Evolutionary conservation across 2,797 vertebrate species (phyloP).

Genomic region (Neosilurus mollespiculum): DNA sequence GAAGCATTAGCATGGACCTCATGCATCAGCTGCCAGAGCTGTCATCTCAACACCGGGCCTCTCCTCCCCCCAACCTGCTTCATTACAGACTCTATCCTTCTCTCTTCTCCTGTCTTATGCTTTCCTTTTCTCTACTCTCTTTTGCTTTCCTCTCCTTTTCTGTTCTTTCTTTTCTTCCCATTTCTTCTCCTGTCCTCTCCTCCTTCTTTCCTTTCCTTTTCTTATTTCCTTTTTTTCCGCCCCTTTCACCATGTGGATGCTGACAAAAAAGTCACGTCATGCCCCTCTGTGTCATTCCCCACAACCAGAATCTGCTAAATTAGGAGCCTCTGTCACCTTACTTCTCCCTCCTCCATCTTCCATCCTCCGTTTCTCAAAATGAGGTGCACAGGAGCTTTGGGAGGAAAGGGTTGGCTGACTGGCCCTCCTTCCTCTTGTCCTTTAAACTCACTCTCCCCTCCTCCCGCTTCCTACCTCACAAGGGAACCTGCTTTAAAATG

Average conservation of each 20-base stretch:
- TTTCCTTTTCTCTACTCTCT: slow-evolving; percentile 16
- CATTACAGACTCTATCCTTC: slow-evolving; percentile 77
- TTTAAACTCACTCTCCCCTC: slow-evolving; percentile 41
- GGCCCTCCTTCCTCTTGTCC: slow-evolving; percentile 47
- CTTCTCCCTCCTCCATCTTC: slow-evolving; percentile 55
- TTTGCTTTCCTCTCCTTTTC: slow-evolving; percentile 22
- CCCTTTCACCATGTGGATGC: slow-evolving; percentile 27
- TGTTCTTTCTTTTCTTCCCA: slow-evolving; percentile 24
- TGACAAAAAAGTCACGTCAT: slow-evolving; percentile 75
- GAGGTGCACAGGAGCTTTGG: slow-evolving; percentile 23
- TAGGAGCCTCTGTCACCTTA: slow-evolving; percentile 73
- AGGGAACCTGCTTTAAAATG: slow-evolving; percentile 39
- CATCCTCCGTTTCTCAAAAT: slow-evolving; percentile 61
- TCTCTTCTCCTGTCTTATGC: slow-evolving; percentile 11
- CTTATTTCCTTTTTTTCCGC: slow-evolving; percentile 13
- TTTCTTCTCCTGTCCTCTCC: slow-evolving; percentile 13
- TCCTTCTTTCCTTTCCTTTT: slow-evolving; percentile 14
- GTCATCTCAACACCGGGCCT: slow-evolving; percentile 79
- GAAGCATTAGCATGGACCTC: slow-evolving; percentile 92
- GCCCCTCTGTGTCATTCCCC: slow-evolving; percentile 79
- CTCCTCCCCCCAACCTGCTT: slow-evolving; percentile 78
- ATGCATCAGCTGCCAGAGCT: slow-evolving; percentile 97
- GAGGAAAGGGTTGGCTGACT: slow-evolving; percentile 27
- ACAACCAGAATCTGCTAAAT: slow-evolving; percentile 78
- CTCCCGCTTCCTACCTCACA: slow-evolving; percentile 12